Base-by-base conservation (phyloP, 2,113 vertebrate genomes). In the Cheirogaleus medius region DNA sequence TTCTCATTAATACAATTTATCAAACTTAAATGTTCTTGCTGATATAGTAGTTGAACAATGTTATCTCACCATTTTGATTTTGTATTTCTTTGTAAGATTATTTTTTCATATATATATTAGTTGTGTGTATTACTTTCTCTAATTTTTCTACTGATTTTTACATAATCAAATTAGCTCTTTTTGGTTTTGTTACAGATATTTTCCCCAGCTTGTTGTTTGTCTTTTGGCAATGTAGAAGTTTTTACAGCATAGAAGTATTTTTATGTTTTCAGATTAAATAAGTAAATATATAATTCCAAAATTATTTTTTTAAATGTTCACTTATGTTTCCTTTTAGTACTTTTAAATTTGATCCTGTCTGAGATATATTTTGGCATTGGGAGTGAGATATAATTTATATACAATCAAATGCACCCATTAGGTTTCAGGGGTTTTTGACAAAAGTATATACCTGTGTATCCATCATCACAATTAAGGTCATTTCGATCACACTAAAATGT, bases 341-440 rank as follows among this genome's bases (percentile, higher is more conserved):
- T 77, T 94, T 92, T 96, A 84, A 95, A 78, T 88, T 87, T 91
- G 37, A 78, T 69, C 15, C 37, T 64, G 8, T 88, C 63, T 87
- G 60, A 93, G n/a, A 68, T 56, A 64, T 44, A 87, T 92, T 74
- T 93, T 54, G 32, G 44, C 71, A 5, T 91, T 91, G 84, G 23
- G n/a, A 64, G 29, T 97, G 42, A 64, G 8, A 29, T 63, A 21
- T 39, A 52, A 34, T n/a, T 87, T 60, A 77, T 10, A 29, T 44
- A 49, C 34, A 60, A 4, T 90, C 74, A 77, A 21, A 87, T 71
- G 81, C 12, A 77, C 13, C 32, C n/a, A 27, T 88, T 95, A 71
- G 56, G 27, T 64, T 95, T 54, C 83, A 18, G 87, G 63, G 32
- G 6, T 58, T 39, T 95, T 94, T 73, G 64, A 83, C 18, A 78